Percentiles rank a stretch among this genome's conserved stretches.
Conservation (phyloP, 2,797 vertebrate genomes). For the Hydrolagus colliei region DNA sequence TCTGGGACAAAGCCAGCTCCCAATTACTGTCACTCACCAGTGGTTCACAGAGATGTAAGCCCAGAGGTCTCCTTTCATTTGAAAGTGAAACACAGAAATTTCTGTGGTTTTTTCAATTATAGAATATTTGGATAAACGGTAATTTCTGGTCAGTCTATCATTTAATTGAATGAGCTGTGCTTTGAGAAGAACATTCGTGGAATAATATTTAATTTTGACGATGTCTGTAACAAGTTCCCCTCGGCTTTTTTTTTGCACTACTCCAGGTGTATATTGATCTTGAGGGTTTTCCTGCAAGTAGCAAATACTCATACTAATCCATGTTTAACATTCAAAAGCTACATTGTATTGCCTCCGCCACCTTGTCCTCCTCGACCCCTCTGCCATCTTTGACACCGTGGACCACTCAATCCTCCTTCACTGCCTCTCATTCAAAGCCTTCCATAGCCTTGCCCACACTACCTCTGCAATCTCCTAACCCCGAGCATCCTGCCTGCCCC, state of each 20-base stretch:
- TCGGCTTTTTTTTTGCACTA: background rate
- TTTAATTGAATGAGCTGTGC: too few relatives aligned
- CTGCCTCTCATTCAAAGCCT: too few relatives aligned
- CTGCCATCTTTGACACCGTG: too few relatives aligned
- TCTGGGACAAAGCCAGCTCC: background rate
- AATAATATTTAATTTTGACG: background rate
- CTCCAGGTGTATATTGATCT: slow-evolving; percentile 6
- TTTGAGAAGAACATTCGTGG: background rate
- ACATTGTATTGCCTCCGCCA: background rate
- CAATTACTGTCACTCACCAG: background rate
- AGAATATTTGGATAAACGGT: background rate
- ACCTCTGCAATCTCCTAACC: too few relatives aligned
- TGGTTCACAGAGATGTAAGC: background rate
- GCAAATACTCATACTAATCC: background rate
- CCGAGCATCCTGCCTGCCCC: too few relatives aligned
- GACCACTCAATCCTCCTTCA: too few relatives aligned
- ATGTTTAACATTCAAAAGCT: slow-evolving; percentile 1
- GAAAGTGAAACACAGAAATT: background rate
- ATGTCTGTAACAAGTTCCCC: background rate
- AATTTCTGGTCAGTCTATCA: background rate
- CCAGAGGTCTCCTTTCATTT: background rate
- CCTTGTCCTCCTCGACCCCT: too few relatives aligned
- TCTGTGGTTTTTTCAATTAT: background rate
- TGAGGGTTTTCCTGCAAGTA: background rate
- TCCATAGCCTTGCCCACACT: too few relatives aligned